These are phyloP conservation scores for Myrmecobius fasciatus DNA, from an alignment of 2,113 vertebrate genomes.

Conservation along the genomic window DNA sequence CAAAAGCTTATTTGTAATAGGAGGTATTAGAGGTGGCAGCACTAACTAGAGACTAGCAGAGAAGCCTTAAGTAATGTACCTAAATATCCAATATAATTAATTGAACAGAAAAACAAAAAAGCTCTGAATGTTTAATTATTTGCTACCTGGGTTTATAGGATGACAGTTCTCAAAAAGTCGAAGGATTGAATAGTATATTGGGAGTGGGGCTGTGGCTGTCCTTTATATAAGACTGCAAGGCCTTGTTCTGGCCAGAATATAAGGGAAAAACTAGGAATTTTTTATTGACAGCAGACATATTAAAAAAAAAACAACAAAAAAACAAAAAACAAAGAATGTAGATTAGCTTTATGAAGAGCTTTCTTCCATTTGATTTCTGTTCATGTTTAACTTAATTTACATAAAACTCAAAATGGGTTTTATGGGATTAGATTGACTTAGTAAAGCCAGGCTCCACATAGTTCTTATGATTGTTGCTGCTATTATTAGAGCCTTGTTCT, in stretches of 20 bases:
- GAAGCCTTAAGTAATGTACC: conserved; percentile 19
- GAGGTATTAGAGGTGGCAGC: conserved; percentile 53
- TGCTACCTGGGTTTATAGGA: not conserved
- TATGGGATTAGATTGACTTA: not conserved
- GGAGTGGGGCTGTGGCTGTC: not conserved
- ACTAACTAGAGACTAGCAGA: conserved; percentile 32
- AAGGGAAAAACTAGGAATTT: not conserved
- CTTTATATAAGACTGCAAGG: not conserved
- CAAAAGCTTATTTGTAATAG: conserved; percentile 33
- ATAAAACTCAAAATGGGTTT: not conserved
- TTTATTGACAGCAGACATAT: not conserved
- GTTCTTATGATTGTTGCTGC: not conserved
- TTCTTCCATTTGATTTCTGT: not conserved
- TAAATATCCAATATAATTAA: conserved; percentile 68
- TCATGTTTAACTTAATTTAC: not conserved
- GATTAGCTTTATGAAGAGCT: not conserved
- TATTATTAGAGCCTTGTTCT: not conserved
- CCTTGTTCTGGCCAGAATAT: not conserved
- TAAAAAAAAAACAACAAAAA: not conserved
- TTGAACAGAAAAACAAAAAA: conserved; percentile 40
- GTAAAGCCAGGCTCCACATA: not conserved
- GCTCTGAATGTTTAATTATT: conserved; percentile 29
- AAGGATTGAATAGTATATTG: not conserved
- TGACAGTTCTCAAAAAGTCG: not conserved
- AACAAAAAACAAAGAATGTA: not conserved